Base-by-base conservation (phyloP, 2,797 vertebrate genomes). In the Philypnodon macrostomus region DNA sequence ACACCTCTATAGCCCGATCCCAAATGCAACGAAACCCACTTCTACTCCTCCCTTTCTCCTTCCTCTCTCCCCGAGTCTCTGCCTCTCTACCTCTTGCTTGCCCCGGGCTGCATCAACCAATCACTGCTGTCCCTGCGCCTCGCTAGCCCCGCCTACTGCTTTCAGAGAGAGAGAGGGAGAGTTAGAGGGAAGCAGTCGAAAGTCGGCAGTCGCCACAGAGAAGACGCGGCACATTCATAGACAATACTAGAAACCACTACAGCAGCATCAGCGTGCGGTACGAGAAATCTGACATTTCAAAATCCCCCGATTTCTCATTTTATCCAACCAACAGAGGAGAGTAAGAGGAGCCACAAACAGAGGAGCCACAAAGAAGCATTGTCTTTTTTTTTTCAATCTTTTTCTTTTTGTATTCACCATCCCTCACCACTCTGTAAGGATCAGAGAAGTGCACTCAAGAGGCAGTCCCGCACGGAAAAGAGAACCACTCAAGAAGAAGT, bases 1-100 rank as follows among this genome's bases (percentile, higher is more conserved):
- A 42, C 68, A 73, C 68, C 60, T 74, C 57, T 41, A 67, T n/a
- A n/a, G n/a, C n/a, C n/a, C 21, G 38, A 56, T 70, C 33, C 36
- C 44, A 76, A 76, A 44, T 15, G 61, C 39, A 32, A 44, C 21
- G 31, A 17, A 31, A 47, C 30, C 24, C 10, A 15, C 55, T 16
- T 26, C 14, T 18, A 8, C 21, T 30, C n/a, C 41, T 31, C 39
- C 24, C 32, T 6, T 36, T 13, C 34, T 26, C 17, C 2, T 31
- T 23, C n/a, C 50, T 19, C 36, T 31, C 33, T 7, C 40, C 12
- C 37, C 19, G n/a, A n/a, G n/a, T n/a, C n/a, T n/a, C n/a, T n/a
- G n/a, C 16, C 2, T 50, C 37, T 40, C 31, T 32, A 44, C 2
- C 1, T 14, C 42, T 51, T 13, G 1, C 48, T 30, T 26, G 4